Base-by-base conservation (phyloP, 2,888 invertebrate genomes). In the Drosophila mercatorum region DNA sequence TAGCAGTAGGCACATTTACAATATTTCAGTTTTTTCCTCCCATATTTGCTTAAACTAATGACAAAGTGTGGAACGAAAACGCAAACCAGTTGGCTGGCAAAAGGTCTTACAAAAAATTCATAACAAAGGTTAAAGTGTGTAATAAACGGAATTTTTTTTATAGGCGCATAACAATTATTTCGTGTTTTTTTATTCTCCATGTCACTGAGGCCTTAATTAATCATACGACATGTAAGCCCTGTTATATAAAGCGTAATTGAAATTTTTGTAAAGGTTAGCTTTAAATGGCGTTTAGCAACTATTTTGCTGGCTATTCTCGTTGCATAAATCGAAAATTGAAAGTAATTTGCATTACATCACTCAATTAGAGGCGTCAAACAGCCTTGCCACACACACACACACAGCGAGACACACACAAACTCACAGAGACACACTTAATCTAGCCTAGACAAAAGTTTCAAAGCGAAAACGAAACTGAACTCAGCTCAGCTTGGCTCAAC, bases 321-420 rank as follows among this genome's bases (percentile, higher is more conserved):
- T 51, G 43, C 10, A 11, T 49, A 31, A 59, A 49, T 49, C 34
- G 38, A 72, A 87, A 84, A 84, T 67, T 69, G 80, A 89, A 89
- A 84, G 89, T 89, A 80, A 85, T 89, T 84, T 88, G 85, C 83
- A 89, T 84, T 89, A 89, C 82, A 87, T 89, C 85, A 89, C 80
- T 72, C 79, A 88, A 78, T 81, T 72, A 87, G 55, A 84, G 83
- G 75, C 73, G 73, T 63, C 83, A 51, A 81, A 74, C 60, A 84
- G 77, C 83, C 83, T 84, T 89, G 89, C 65, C 73, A 65, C 71
- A 75, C 38, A 84, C 79, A 70, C 46, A 72, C 38, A 62, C 17
- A 60, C 47, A 53, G 6, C 17, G 17, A 10, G 8, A 5, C 17
- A 17, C 43, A 28, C 28, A 28, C 28, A 28, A 5, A 3, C 28